Evolutionary conservation across 2,797 vertebrate genomes (phyloP).

Genomic region (Echiichthys vipera): DNA sequence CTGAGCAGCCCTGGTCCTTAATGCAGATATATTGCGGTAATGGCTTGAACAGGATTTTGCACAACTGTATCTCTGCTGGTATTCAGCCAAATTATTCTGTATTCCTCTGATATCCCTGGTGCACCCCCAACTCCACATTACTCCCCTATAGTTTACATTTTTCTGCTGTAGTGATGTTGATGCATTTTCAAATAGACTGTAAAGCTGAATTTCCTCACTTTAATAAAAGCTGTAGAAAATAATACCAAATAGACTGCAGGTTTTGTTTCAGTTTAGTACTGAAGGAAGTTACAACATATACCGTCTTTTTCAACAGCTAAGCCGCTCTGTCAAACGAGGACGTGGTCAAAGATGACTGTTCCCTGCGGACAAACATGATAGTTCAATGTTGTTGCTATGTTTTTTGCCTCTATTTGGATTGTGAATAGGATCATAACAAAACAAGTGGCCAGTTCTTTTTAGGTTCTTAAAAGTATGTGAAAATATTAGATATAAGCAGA

Average conservation of each 20-base stretch:
- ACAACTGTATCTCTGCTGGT: constrained; percentile 27
- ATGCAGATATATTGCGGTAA: constrained; percentile 54
- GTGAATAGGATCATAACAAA: constrained; percentile 56
- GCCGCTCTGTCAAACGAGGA: constrained; percentile 7
- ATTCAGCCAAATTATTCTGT: constrained; percentile 44
- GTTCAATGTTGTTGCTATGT: constrained; percentile 43
- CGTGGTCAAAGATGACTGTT: constrained; percentile 26
- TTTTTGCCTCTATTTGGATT: constrained; percentile 47
- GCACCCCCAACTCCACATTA: constrained; percentile 1
- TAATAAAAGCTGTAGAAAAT: neutral
- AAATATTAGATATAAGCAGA: constrained; percentile 37
- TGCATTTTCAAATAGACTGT: constrained; percentile 16
- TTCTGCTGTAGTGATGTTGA: constrained; percentile 18
- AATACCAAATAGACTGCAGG: constrained; percentile 17
- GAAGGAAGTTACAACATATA: constrained; percentile 1
- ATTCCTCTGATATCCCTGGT: constrained; percentile 18
- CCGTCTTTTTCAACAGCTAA: neutral
- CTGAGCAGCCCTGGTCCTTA: constrained; percentile 20
- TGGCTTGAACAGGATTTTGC: constrained; percentile 45
- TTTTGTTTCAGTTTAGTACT: constrained; percentile 27
- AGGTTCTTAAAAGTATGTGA: constrained; percentile 45
- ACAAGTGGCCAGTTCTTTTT: constrained; percentile 48
- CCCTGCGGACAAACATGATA: constrained; percentile 47
- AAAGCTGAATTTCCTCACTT: constrained; percentile 10
- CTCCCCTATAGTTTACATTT: neutral